Percentiles rank a stretch among this genome's conserved stretches.
These are phyloP conservation scores for Laticauda colubrina DNA, from an alignment of 2,113 vertebrate species.

Conservation along the genomic window DNA sequence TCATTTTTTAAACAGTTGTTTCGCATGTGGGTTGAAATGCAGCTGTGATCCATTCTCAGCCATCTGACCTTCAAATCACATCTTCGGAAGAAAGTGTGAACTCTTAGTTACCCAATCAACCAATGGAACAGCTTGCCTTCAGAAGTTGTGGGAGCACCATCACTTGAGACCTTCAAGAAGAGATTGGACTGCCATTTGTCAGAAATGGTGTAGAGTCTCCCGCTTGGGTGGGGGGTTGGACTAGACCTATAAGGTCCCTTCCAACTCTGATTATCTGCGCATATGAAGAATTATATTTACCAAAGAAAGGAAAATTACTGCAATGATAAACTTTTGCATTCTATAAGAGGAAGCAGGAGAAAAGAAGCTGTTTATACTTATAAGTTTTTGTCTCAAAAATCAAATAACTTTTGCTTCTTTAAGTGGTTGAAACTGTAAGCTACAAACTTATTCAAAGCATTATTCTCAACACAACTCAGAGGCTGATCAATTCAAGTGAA, in stretches of 20 bases:
- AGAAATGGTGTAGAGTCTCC: no score
- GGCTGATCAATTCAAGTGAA: neutral
- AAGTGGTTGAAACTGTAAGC: neutral
- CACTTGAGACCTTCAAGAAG: no score
- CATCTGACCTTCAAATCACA: neutral
- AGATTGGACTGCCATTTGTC: no score
- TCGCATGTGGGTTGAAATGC: neutral
- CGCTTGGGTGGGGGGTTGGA: no score
- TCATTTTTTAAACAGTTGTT: neutral
- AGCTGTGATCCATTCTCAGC: neutral
- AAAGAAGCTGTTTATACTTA: neutral
- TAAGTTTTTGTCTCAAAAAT: neutral
- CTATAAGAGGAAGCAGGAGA: neutral
- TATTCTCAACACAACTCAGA: neutral
- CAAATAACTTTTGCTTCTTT: neutral
- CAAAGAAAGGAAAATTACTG: neutral
- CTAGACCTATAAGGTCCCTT: no score
- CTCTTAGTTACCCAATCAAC: neutral
- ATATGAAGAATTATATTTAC: neutral
- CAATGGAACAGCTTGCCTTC: no score
- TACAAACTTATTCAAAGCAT: neutral
- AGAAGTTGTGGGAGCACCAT: no score
- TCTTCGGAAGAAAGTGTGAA: neutral
- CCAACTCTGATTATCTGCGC: neutral
- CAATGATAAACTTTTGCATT: neutral